These are phyloP conservation scores for Kobus ellipsiprymnus DNA, from an alignment of 2,113 vertebrate species.

Conservation along the genomic window DNA sequence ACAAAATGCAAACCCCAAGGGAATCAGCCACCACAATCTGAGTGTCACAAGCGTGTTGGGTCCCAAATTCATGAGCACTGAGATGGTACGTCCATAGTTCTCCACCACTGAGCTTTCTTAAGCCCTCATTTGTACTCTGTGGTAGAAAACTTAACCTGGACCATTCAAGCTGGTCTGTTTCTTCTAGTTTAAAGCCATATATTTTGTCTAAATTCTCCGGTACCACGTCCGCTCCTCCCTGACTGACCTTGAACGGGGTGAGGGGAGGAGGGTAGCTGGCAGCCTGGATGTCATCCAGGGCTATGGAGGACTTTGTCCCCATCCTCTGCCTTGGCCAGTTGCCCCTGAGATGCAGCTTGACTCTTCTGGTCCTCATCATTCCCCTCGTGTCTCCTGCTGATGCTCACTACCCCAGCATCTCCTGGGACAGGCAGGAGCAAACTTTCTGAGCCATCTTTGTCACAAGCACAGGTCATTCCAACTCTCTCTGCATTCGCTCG, in stretches of 20 bases:
- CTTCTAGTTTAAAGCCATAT: background rate
- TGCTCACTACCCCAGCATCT: background rate
- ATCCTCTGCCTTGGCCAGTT: background rate
- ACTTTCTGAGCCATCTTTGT: background rate
- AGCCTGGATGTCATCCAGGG: background rate
- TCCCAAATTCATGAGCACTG: background rate
- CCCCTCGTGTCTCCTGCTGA: background rate
- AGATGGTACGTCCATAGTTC: background rate
- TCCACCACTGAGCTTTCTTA: background rate
- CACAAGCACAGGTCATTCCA: background rate
- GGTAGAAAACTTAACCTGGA: background rate
- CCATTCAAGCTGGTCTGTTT: background rate
- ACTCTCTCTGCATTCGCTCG: background rate
- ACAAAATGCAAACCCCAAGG: background rate
- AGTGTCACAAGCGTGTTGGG: background rate
- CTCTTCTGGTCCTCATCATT: background rate
- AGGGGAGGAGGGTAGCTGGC: too few species aligned
- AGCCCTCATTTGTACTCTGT: background rate
- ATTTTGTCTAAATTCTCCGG: background rate
- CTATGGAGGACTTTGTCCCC: too few species aligned
- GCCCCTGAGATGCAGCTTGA: background rate
- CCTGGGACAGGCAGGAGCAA: background rate
- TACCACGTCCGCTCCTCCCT: too few species aligned
- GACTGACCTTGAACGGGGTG: rapidly evolving
- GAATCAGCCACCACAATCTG: background rate